Evolutionary conservation across 1,140 invertebrate species (phyloP).

Genomic region (Latrodectus geometricus): DNA sequence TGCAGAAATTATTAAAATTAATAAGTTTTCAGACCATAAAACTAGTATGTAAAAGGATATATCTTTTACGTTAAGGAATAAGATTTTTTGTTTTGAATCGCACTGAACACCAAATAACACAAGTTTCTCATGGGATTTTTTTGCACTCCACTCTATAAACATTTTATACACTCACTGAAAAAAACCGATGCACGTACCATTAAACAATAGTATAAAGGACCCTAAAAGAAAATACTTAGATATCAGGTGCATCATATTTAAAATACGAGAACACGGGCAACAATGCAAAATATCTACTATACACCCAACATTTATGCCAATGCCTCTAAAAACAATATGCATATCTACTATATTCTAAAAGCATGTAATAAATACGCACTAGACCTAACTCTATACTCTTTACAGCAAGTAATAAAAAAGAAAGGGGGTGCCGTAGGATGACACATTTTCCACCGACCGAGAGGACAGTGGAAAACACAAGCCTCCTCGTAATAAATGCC

Average conservation of each 20-base stretch:
- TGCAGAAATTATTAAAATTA: too few species aligned
- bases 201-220: background rate
- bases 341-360: background rate
- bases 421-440: background rate
- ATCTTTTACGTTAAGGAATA: too few species aligned
- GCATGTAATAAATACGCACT: background rate
- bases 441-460: background rate
- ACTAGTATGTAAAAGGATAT: too few species aligned
- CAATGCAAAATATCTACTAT: background rate
- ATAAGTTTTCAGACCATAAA: too few species aligned
- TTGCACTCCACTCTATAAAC: background rate
- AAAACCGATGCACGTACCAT: background rate
- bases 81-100: too few species aligned
- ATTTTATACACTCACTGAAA: background rate
- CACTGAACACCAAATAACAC: too few species aligned
- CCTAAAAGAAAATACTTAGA: background rate
- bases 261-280: background rate
- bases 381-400: background rate
- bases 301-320: background rate
- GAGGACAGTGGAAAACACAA: constrained; percentile 44
- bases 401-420: background rate
- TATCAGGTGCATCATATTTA: background rate
- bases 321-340: background rate
- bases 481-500: constrained; percentile 9
- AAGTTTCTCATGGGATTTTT: background rate